A percentile compares a stretch with the other conserved stretches of the same genome.
phyloP scores from a whole-genome alignment of 2,797 vertebrate genomes.

The Chromobotia macracanthus region DNA sequence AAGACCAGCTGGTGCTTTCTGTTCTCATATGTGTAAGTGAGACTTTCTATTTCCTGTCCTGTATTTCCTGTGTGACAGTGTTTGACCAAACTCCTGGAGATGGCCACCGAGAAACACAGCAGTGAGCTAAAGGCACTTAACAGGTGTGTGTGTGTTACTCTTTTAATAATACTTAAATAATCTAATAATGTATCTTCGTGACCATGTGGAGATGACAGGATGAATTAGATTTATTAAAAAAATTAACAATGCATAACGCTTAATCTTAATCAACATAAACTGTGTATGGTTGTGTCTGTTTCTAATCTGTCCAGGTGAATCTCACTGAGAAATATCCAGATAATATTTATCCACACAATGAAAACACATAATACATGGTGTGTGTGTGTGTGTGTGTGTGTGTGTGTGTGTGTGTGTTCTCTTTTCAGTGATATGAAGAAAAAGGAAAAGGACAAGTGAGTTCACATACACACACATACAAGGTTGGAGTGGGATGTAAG shows the following conservation, averaged over 20 bases:
- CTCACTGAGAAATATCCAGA: no score
- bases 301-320: no score
- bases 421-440: constrained; percentile 84
- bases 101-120: constrained; percentile 86
- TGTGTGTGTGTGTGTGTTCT: constrained; percentile 30
- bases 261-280: no score
- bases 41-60: constrained; percentile 57
- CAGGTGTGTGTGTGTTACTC: constrained; percentile 39
- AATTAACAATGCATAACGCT: no score
- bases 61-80: constrained; percentile 76
- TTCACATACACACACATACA: background rate
- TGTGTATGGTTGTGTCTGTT: background rate
- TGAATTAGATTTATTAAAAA: no score
- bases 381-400: background rate
- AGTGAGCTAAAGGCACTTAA: constrained; percentile 84
- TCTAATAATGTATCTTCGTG: background rate
- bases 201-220: background rate
- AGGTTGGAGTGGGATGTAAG: no score
- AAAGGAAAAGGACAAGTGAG: constrained; percentile 75
- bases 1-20: constrained; percentile 43
- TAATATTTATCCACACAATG: no score
- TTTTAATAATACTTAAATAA: background rate
- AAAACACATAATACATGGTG: no score
- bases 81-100: constrained; percentile 86
- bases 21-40: constrained; percentile 39